phyloP scores from a whole-genome alignment of 2,113 vertebrate species.

The Barnardius zonarius region DNA sequence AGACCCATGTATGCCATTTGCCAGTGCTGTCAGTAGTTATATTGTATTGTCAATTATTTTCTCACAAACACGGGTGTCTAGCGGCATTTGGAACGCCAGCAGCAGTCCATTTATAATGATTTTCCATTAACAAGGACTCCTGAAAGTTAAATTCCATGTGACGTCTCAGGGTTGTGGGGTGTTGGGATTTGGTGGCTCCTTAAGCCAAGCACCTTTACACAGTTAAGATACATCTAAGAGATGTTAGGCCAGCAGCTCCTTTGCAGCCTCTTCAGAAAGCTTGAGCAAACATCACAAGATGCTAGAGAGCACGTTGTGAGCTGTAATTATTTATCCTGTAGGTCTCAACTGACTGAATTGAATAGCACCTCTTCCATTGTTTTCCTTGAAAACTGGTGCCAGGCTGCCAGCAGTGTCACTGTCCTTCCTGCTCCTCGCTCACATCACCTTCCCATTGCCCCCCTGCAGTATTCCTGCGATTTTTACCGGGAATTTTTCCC shows the following conservation, averaged over 20 bases:
- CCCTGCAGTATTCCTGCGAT: background rate
- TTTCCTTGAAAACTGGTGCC: background rate
- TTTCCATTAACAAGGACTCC: background rate
- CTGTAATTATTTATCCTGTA: background rate
- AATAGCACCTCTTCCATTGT: background rate
- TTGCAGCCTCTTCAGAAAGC: background rate
- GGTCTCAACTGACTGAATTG: background rate
- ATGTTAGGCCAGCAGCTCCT: background rate
- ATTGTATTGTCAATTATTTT: background rate
- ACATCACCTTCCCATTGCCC: rapidly evolving
- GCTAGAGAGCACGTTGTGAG: too few relatives aligned
- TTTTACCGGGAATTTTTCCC: background rate
- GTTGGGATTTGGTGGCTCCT: background rate
- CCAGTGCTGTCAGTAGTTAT: background rate
- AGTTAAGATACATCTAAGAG: rapidly evolving
- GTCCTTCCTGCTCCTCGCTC: background rate
- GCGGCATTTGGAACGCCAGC: background rate
- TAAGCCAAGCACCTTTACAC: rapidly evolving
- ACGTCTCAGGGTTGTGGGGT: rapidly evolving
- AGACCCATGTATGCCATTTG: background rate
- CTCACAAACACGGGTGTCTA: background rate
- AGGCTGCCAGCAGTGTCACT: background rate
- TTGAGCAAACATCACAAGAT: too few relatives aligned
- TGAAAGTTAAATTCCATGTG: rapidly evolving
- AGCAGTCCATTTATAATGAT: background rate